A percentile compares a stretch with the other conserved stretches of the same genome.
These are phyloP conservation scores for Pedicia rivosa DNA, from an alignment of 2,888 invertebrate genomes.

Conservation along the genomic window DNA sequence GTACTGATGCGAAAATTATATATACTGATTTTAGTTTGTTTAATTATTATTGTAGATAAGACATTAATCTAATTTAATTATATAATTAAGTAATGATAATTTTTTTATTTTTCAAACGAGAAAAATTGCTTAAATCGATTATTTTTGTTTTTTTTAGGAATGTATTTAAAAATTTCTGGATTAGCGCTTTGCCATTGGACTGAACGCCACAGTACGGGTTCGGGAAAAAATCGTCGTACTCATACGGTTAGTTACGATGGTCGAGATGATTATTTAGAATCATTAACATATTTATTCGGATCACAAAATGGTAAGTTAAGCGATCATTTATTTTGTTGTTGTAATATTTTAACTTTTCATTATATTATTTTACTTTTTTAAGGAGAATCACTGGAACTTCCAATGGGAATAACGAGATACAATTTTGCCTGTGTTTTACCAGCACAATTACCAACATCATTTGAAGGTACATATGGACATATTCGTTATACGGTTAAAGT, in stretches of 20 bases:
- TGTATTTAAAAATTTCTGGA: constrained; percentile 35
- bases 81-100: too few relatives aligned
- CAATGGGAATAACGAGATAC: constrained; percentile 39
- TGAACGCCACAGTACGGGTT: constrained; percentile 19
- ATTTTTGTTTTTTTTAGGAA: constrained; percentile 30
- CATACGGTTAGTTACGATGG: constrained; percentile 28
- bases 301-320: constrained; percentile 30
- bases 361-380: constrained; percentile 1
- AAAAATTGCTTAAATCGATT: too few relatives aligned
- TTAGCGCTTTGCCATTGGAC: constrained; percentile 38
- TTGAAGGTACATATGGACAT: constrained; percentile 29
- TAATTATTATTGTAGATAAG: too few relatives aligned
- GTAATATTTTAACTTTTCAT: background rate
- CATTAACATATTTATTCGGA: constrained; percentile 32
- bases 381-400: constrained; percentile 20
- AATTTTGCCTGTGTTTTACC: constrained; percentile 58
- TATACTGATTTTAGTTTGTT: too few relatives aligned
- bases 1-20: too few relatives aligned
- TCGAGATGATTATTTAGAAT: constrained; percentile 35
- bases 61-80: too few relatives aligned
- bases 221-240: constrained; percentile 20
- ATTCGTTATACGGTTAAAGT: constrained; percentile 39
- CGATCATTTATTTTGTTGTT: too few relatives aligned
- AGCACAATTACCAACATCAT: constrained; percentile 28
- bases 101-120: too few relatives aligned